These are phyloP conservation scores for Pachyuromys duprasi DNA, from an alignment of 2,797 vertebrate species.

Conservation along the genomic window DNA sequence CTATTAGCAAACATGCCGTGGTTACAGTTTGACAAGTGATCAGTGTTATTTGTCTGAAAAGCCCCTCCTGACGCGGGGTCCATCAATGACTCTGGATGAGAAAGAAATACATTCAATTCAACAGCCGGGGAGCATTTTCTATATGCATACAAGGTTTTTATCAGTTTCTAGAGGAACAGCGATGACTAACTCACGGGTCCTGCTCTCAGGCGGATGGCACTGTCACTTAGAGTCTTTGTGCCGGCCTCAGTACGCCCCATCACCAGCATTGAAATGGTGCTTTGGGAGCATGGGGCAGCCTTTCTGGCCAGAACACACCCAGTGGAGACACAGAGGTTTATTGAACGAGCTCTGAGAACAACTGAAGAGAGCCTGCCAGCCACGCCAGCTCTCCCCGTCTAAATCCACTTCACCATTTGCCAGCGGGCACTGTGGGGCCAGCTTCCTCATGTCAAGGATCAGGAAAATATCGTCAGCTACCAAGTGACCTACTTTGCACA, in stretches of 20 bases:
- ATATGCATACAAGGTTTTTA: not conserved
- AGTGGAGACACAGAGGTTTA: not conserved
- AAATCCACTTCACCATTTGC: not conserved
- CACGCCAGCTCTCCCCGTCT: not conserved
- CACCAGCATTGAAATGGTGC: not conserved
- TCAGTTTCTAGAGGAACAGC: not conserved
- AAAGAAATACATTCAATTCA: not conserved
- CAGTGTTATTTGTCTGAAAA: not conserved
- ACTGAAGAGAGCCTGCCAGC: not conserved
- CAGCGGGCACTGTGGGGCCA: not conserved
- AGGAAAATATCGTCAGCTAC: not conserved
- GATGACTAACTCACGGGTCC: not conserved
- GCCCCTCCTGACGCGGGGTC: not conserved
- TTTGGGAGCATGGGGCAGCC: not conserved
- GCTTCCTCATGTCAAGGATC: not conserved
- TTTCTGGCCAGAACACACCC: not conserved
- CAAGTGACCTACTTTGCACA: not conserved
- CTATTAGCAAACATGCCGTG: not conserved
- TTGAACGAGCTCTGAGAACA: not conserved
- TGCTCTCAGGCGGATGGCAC: not conserved
- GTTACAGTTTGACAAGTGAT: not conserved
- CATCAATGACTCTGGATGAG: not conserved
- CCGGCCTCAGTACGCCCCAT: rapidly evolving
- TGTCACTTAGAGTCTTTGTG: not conserved
- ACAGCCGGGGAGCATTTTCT: not conserved